phyloP scores from a whole-genome alignment of 2,113 vertebrate genomes.

The Pygoscelis adeliae region DNA sequence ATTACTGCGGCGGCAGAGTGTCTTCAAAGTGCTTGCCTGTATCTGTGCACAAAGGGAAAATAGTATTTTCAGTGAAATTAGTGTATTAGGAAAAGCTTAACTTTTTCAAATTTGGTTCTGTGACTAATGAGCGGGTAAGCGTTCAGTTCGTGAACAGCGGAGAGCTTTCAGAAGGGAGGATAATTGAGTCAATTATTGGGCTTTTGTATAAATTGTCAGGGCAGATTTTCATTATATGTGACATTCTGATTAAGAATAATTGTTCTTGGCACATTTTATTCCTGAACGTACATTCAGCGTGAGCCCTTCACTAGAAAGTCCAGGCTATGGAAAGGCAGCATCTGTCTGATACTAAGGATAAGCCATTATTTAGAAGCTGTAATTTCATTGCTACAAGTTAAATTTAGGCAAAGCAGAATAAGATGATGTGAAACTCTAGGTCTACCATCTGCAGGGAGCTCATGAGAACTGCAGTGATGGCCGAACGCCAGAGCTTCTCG shows the following conservation, averaged over 20 bases:
- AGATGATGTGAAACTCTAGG: not conserved
- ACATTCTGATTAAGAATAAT: slow-evolving; percentile 58
- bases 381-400: not conserved
- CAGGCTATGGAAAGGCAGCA: not conserved
- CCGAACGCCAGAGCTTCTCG: not conserved
- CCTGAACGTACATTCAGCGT: not conserved
- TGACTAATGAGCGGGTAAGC: not conserved
- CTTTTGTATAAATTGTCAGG: slow-evolving; percentile 53
- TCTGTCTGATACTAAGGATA: not conserved
- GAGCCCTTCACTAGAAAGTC: not conserved
- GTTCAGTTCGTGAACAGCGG: not conserved
- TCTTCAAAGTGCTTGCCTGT: not conserved
- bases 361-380: not conserved
- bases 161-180: slow-evolving; percentile 43
- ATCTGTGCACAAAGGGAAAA: not conserved
- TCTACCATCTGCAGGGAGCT: not conserved
- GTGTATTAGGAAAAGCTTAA: not conserved
- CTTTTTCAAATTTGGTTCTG: not conserved
- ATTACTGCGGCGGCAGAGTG: not conserved
- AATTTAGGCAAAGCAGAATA: not conserved
- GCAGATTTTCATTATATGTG: slow-evolving; percentile 53
- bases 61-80: not conserved
- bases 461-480: not conserved
- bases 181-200: slow-evolving; percentile 53
- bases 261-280: slow-evolving; percentile 42